Conservation (phyloP, 2,888 invertebrate genomes). For the Thera britannica region DNA sequence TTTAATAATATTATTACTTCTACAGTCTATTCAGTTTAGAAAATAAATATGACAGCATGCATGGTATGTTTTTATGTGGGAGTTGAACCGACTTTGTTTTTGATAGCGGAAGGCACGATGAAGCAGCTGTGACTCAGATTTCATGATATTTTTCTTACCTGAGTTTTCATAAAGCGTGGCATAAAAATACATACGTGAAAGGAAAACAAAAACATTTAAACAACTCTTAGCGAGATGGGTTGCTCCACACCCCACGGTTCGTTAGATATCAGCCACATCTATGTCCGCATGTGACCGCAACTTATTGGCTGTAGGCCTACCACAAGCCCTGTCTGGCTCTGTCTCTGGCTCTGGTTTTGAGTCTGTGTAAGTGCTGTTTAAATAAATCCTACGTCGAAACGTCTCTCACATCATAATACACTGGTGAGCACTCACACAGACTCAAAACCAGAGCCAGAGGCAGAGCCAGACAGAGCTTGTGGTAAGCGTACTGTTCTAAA, state of each 20-base stretch:
- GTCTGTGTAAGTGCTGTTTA: too few relatives aligned
- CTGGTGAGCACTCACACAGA: too few relatives aligned
- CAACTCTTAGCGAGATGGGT: not conserved
- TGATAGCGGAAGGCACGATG: not conserved
- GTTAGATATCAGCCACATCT: not conserved
- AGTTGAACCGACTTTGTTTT: not conserved
- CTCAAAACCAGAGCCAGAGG: too few relatives aligned
- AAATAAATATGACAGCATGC: not conserved
- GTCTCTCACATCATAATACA: too few relatives aligned
- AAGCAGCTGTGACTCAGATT: not conserved
- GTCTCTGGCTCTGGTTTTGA: too few relatives aligned
- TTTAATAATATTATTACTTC: too few relatives aligned
- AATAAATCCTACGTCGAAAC: too few relatives aligned
- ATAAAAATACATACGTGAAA: constrained; percentile 1
- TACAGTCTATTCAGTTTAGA: too few relatives aligned
- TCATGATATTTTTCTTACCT: not conserved
- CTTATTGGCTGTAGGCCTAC: not conserved
- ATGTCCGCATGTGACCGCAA: not conserved
- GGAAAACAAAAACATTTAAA: constrained; percentile 9
- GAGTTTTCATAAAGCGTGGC: not conserved
- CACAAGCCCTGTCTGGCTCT: too few relatives aligned
- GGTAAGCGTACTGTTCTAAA: not conserved
- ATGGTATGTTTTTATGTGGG: not conserved
- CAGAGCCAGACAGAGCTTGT: too few relatives aligned
- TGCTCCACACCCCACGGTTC: not conserved